phyloP scores from a whole-genome alignment of 1,140 invertebrate genomes.

The Ladona fulva region DNA sequence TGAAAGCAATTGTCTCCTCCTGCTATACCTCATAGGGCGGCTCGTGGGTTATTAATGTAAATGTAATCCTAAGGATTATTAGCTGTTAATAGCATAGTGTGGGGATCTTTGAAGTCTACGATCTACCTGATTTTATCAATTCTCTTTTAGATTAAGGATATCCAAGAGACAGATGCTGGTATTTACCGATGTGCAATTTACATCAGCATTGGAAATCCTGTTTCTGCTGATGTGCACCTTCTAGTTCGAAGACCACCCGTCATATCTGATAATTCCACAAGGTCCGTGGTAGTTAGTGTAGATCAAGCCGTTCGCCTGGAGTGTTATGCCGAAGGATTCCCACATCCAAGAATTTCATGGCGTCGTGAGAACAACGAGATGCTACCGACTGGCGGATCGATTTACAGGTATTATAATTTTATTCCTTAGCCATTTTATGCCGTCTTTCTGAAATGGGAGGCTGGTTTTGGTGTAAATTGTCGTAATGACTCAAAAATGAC shows the following conservation, averaged over 20 bases:
- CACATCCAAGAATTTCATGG: slow-evolving; percentile 77
- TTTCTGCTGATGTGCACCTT: slow-evolving; percentile 73
- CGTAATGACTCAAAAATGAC: too few species aligned
- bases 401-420: slow-evolving; percentile 44
- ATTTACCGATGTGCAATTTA: slow-evolving; percentile 79
- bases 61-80: too few species aligned
- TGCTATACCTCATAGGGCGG: too few species aligned
- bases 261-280: slow-evolving; percentile 86
- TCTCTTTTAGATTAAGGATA: slow-evolving; percentile 71
- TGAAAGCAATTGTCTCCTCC: too few species aligned
- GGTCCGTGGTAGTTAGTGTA: slow-evolving; percentile 74
- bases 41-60: too few species aligned
- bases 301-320: slow-evolving; percentile 68
- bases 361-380: slow-evolving; percentile 86
- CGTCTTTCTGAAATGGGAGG: too few species aligned
- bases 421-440: too few species aligned
- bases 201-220: slow-evolving; percentile 64
- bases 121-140: slow-evolving; percentile 22
- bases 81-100: too few species aligned
- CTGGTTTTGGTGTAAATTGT: too few species aligned
- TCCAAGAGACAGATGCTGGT: slow-evolving; percentile 88
- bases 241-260: slow-evolving; percentile 77
- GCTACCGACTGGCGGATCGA: slow-evolving; percentile 76
- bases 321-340: slow-evolving; percentile 80
- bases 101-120: too few species aligned